Evolutionary conservation across 1,140 invertebrate species (phyloP).

Genomic region (Halesus radiatus): DNA sequence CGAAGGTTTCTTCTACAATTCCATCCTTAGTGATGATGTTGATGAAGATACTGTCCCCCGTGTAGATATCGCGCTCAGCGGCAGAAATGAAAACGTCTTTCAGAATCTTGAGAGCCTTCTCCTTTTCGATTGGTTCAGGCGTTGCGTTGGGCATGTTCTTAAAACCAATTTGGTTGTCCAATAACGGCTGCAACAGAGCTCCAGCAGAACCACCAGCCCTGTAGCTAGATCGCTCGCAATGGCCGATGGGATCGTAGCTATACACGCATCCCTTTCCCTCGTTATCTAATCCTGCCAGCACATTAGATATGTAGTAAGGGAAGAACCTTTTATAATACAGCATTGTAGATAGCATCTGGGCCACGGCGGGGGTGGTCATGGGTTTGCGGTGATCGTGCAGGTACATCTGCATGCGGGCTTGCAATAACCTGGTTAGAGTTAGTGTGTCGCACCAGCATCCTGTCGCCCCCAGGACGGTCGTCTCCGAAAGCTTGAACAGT

Average conservation of each 20-base stretch:
- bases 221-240: constrained; percentile 86
- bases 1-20: constrained; percentile 78
- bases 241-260: constrained; percentile 97
- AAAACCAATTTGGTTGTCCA: constrained; percentile 92
- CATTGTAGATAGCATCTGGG: constrained; percentile 96
- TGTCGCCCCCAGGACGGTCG: constrained; percentile 88
- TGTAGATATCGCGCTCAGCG: constrained; percentile 97
- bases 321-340: constrained; percentile 98
- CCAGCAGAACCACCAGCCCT: constrained; percentile 89
- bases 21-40: constrained; percentile 94
- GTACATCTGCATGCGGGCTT: constrained; percentile 94
- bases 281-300: constrained; percentile 90
- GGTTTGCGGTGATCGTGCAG: constrained; percentile 94
- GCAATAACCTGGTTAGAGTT: constrained; percentile 88
- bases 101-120: constrained; percentile 86
- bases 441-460: constrained; percentile 99
- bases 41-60: constrained; percentile 92
- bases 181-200: constrained; percentile 84
- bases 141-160: constrained; percentile 85
- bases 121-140: constrained; percentile 75
- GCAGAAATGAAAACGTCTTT: constrained; percentile 98
- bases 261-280: constrained; percentile 95
- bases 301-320: constrained; percentile 97
- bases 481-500: constrained; percentile 83
- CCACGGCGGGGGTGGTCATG: constrained; percentile 93